Conservation (phyloP, 2,888 invertebrate genomes). For the Digitonthophagus gazella region DNA sequence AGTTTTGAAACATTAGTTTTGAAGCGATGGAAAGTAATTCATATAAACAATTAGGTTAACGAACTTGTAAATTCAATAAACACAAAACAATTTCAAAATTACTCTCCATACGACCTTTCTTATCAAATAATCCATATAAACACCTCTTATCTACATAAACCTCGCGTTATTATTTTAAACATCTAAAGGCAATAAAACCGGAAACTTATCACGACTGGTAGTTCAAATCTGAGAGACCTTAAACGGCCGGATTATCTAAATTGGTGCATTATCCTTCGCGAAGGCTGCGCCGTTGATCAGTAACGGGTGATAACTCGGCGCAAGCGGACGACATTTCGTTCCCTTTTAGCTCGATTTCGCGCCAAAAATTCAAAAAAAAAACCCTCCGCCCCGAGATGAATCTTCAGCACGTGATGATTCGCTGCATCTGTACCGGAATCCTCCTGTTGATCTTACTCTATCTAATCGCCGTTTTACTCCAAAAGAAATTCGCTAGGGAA, state of each 20-base stretch:
- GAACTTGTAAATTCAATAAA: too few species aligned
- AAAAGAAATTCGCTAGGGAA: slow-evolving; percentile 46
- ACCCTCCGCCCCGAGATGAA: slow-evolving; percentile 32
- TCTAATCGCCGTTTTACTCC: slow-evolving; percentile 45
- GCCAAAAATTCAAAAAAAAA: not conserved
- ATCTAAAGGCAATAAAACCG: too few species aligned
- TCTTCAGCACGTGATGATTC: slow-evolving; percentile 41
- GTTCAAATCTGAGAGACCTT: not conserved
- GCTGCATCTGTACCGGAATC: slow-evolving; percentile 47
- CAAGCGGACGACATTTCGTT: not conserved
- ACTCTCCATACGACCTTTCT: too few species aligned
- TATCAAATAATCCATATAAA: too few species aligned
- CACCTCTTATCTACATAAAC: too few species aligned
- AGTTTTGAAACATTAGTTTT: too few species aligned
- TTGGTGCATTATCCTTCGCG: slow-evolving; percentile 1
- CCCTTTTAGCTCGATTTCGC: not conserved
- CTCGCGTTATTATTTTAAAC: too few species aligned
- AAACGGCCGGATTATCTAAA: not conserved
- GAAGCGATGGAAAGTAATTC: too few species aligned
- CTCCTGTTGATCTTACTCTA: slow-evolving; percentile 45
- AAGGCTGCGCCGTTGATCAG: not conserved
- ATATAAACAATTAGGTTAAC: too few species aligned
- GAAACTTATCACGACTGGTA: too few species aligned
- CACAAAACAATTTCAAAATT: too few species aligned
- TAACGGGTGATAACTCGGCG: not conserved